Evolutionary conservation across 2,113 vertebrate genomes (phyloP), one percentile per base, ranked within the genome.

Genomic region (Geococcyx californianus): DNA sequence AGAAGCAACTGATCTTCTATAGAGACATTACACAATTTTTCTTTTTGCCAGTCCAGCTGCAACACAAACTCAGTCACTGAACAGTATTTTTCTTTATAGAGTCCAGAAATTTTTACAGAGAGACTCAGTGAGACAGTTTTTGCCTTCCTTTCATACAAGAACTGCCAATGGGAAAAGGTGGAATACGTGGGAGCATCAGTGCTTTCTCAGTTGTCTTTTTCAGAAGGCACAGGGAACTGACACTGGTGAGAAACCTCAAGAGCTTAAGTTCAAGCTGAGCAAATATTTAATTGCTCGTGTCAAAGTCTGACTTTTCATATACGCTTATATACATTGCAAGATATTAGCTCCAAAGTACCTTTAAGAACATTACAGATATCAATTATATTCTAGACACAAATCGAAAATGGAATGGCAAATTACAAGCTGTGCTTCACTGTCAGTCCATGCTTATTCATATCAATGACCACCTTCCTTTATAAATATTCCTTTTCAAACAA

Each of bases 91-190:
- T 54, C 25, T 54, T 63, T 73, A 44, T 10, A 11, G 29, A 60
- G 17, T 12, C 4, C 5, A 17, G 19, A 18, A 67, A 60, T 3
- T 17, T 93, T 91, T 85, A 14, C 42, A 64, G 54, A 17, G 31
- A 62, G 11, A 6, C 69, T 83, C 21, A 25, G 11, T 56, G 67
- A 52, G 68, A 13, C 0, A 44, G 7, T 2, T 52, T 76, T 85
- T 67, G 6, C 16, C 6, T 49, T 56, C 17, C 11, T 58, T 84
- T 73, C 5, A 3, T 24, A n/a, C 6, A 5, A 64, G 38, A 88
- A 26, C 6, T 44, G 6, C 31, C 0, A 0, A 6, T 16, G 16
- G 16, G 49, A 45, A 38, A 63, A 73, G 8, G 21, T 40, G 20
- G 40, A 45, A 87, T 19, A 6, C 77, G 29, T 23, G 24, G 26